Evolutionary conservation across 1,140 invertebrate genomes (phyloP).

Genomic region (Achroia grisella): DNA sequence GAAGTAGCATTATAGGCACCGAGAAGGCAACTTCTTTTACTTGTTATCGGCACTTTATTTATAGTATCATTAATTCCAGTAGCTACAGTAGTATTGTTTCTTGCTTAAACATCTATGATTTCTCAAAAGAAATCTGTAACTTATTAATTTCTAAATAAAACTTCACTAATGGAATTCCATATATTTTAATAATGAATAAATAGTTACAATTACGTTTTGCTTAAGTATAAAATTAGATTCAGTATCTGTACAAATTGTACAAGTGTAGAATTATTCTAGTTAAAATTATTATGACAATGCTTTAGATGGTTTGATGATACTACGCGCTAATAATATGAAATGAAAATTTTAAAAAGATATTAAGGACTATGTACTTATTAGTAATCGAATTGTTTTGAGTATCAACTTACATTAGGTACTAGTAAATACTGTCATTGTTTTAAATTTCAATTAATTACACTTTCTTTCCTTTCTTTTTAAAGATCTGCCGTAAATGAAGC

Average conservation of each 20-base stretch:
- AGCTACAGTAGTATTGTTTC: no score
- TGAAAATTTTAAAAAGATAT: constrained; percentile 5
- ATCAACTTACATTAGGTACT: constrained; percentile 33
- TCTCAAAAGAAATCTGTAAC: no score
- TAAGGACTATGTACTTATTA: neutral
- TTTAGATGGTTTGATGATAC: neutral
- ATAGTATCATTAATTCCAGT: no score
- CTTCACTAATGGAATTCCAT: no score
- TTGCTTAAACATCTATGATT: no score
- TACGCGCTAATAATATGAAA: neutral
- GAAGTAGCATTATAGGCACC: no score
- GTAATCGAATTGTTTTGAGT: constrained; percentile 12
- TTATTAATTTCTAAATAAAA: no score
- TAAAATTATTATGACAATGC: constrained; percentile 4
- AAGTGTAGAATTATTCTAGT: constrained; percentile 5
- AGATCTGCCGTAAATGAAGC: constrained; percentile 50
- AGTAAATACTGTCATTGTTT: constrained; percentile 30
- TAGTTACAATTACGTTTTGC: constrained; percentile 26
- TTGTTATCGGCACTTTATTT: no score
- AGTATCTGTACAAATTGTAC: constrained; percentile 51
- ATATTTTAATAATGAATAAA: constrained; percentile 30
- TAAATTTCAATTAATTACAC: constrained; percentile 3
- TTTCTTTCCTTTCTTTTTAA: constrained; percentile 20
- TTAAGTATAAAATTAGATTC: constrained; percentile 46
- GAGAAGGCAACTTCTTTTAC: no score